A percentile compares a stretch with the other conserved stretches of the same genome.
These are phyloP conservation scores for Leucoma salicis DNA, from an alignment of 2,888 invertebrate genomes.

Conservation along the genomic window DNA sequence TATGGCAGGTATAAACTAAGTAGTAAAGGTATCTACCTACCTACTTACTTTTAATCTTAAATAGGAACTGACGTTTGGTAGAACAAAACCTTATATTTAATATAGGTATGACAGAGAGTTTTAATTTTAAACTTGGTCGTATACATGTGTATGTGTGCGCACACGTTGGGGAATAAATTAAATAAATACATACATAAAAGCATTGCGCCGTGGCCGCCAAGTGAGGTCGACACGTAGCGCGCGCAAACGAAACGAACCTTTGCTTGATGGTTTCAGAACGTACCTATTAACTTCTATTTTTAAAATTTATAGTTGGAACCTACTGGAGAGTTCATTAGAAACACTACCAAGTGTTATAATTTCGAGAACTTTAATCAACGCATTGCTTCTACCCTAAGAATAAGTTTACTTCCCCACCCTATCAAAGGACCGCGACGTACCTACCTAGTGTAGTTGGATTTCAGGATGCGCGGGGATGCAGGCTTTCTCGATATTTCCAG, in stretches of 20 bases:
- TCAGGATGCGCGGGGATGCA: too few species aligned
- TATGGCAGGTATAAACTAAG: too few species aligned
- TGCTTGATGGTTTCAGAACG: constrained; percentile 24
- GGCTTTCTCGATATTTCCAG: too few species aligned
- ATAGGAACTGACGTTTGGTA: background rate
- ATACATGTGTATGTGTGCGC: constrained; percentile 23
- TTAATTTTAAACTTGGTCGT: constrained; percentile 18
- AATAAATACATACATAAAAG: constrained; percentile 53
- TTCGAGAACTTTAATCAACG: too few species aligned
- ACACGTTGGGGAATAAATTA: constrained; percentile 51
- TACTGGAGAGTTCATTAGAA: background rate
- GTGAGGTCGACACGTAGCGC: constrained; percentile 53
- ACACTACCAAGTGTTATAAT: background rate
- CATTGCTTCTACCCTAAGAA: too few species aligned
- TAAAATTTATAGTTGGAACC: constrained; percentile 17
- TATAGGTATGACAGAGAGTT: too few species aligned
- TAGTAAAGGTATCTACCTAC: too few species aligned
- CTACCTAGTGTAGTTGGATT: too few species aligned
- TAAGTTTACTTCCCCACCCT: too few species aligned
- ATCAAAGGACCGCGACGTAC: too few species aligned
- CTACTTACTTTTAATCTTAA: too few species aligned
- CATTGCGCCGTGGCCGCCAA: constrained; percentile 53
- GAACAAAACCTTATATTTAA: too few species aligned
- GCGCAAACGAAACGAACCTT: constrained; percentile 27
- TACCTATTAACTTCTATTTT: constrained; percentile 20